A percentile compares a stretch with the other conserved stretches of the same genome.
Evolutionary conservation across 1,140 invertebrate species (phyloP).

Genomic region (Varroa destructor): DNA sequence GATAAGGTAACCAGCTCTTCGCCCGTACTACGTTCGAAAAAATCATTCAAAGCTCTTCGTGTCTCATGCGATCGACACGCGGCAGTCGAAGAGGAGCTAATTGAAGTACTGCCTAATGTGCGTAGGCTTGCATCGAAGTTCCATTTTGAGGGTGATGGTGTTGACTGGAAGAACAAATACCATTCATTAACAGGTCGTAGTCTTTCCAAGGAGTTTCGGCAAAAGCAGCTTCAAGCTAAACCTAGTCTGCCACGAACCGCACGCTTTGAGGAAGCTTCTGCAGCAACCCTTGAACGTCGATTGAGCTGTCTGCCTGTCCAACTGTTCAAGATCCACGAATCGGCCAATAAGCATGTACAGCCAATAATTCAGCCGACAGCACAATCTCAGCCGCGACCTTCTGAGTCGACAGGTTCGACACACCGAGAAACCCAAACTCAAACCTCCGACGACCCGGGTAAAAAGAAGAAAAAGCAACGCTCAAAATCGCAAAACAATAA

Average conservation of each 20-base stretch:
- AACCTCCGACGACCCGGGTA: background rate
- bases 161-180: conserved; percentile 25
- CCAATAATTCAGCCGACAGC: no score
- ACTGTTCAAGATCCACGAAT: no score
- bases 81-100: conserved; percentile 19
- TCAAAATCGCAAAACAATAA: background rate
- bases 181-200: conserved; percentile 17
- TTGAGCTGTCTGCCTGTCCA: no score
- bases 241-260: conserved; percentile 8
- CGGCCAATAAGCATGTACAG: no score
- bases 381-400: no score
- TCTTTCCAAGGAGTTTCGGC: conserved; percentile 21
- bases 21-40: background rate
- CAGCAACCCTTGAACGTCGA: no score
- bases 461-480: conserved; percentile 18
- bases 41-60: conserved; percentile 21
- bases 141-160: background rate
- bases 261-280: conserved; percentile 11
- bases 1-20: no score
- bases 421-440: background rate
- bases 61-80: background rate
- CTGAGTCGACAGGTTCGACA: background rate
- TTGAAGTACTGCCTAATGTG: conserved; percentile 17
- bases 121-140: conserved; percentile 17
- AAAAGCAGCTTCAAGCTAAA: conserved; percentile 10